These are phyloP conservation scores for Sminthopsis crassicaudata DNA, from an alignment of 2,113 vertebrate species.

Conservation along the genomic window DNA sequence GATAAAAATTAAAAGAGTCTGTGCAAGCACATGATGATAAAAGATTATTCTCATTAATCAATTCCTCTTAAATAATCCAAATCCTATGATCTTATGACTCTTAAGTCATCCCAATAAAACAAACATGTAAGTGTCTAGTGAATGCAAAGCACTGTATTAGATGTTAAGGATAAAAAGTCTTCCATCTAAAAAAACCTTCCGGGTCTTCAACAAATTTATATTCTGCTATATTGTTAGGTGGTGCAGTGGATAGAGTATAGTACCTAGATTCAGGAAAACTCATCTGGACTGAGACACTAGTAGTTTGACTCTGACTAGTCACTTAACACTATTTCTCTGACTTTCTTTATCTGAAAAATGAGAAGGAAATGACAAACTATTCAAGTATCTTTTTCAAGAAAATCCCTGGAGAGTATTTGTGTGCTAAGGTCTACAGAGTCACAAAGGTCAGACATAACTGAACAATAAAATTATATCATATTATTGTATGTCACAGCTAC, in stretches of 20 bases:
- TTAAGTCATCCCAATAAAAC: conserved; percentile 11
- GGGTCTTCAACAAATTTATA: conserved; percentile 20
- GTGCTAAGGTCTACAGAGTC: too few species aligned
- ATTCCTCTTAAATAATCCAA: background rate
- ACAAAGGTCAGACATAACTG: too few species aligned
- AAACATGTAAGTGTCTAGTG: conserved; percentile 2
- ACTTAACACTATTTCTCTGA: background rate
- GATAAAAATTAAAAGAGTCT: background rate
- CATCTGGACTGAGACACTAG: background rate
- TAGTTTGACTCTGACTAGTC: background rate
- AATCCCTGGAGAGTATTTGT: background rate
- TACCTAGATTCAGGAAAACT: background rate
- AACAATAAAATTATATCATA: too few species aligned
- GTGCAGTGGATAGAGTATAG: background rate
- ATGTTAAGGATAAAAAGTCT: background rate
- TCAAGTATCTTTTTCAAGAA: background rate
- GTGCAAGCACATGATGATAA: background rate
- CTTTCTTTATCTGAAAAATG: background rate
- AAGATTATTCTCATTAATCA: conserved; percentile 10
- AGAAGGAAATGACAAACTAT: background rate
- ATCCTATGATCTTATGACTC: background rate
- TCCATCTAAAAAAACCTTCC: background rate
- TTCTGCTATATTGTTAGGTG: background rate
- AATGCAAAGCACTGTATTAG: background rate
- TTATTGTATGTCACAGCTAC: too few species aligned